Evolutionary conservation across 2,113 vertebrate species (phyloP), one percentile per base, ranked within the genome.

Genomic region (Herpailurus yagouaroundi): DNA sequence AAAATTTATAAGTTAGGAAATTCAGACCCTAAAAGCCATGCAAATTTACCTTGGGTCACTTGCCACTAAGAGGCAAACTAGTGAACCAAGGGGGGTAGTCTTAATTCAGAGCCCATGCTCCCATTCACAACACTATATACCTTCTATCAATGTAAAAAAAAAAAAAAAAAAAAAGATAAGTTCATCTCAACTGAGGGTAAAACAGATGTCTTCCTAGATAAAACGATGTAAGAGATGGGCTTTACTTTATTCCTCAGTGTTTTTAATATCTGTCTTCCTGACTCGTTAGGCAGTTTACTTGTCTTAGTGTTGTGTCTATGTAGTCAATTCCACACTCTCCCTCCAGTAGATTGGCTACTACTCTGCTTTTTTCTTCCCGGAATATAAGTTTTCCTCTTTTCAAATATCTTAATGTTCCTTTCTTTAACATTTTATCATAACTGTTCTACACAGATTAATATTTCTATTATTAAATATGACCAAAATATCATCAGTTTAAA

Each of bases 371-470:
- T 19, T 19, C 21, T 50, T 2, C 33, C 4, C 13, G 38, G 4
- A 92, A 77, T 77, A 50, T 80, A n/a, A n/a, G 8, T 71, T 21
- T 85, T 63, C 66, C 41, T 13, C 25, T 89, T 41, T 45, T 29
- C 25, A 94, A 73, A 76, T 71, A 93, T 82, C 18, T 87, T 63
- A 93, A 86, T 64, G 23, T 10, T 80, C 50, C 50, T 93, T 82
- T 36, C 4, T n/a, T n/a, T 73, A 89, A 50, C 4, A 81, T 86
- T 95, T 71, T 79, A 83, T 5, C 31, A 19, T 8, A 2, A 41
- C 33, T 93, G 8, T 77, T 96, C 88, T 79, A 89, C 8, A 86
- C 23, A 29, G 76, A 97, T 87, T 52, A 79, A 63, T 92, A 88
- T 52, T 80, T 93, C 18, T 60, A 31, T 85, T 74, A 80, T 55